Evolutionary conservation across 1,140 invertebrate species (phyloP), one percentile per base, ranked within the genome.

Genomic region (Bombus superbus): DNA sequence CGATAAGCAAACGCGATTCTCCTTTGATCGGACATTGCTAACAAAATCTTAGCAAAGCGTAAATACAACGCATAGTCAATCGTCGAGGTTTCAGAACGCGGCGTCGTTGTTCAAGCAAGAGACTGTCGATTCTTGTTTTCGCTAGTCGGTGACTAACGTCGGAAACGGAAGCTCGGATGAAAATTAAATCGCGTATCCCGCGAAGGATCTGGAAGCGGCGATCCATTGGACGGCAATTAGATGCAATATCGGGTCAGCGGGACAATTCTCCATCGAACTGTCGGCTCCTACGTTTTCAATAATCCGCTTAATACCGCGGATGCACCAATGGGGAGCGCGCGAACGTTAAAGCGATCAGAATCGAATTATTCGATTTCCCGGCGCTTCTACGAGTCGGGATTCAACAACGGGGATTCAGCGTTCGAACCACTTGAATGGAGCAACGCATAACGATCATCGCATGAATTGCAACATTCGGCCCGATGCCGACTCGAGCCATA

Each of bases 311-410:
- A 90, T 91, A 86, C 88, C 78, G 72, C 8, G 40, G 66, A 64
- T 35, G 80, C 62, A 15, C 62, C 80, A 62, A 88, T 76, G 76
- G 81, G 78, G 22, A 88, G 75, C 59, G 73, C 78, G 64, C 73
- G 82, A 74, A 64, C 83, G 86, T 90, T 91, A 91, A 91, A 88
- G 79, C 89, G 89, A 88, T 91, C 86, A 86, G 81, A 90, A 86
- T 90, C 82, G 89, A 90, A 90, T 90, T 88, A 90, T 88, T 88
- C 89, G 89, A 90, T 90, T 90, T 90, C 81, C 83, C 68, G 69
- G 76, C 81, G 72, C 88, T 89, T 77, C 84, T 74, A 32, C 47
- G 82, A 71, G 59, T 53, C 72, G 13, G 64, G 66, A 38, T 38
- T 38, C 77, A 66, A 66, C 79, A 69, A 64, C 47, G 32, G 76